Evolutionary conservation across 1,140 invertebrate genomes (phyloP).

Genomic region (Formica selysi): DNA sequence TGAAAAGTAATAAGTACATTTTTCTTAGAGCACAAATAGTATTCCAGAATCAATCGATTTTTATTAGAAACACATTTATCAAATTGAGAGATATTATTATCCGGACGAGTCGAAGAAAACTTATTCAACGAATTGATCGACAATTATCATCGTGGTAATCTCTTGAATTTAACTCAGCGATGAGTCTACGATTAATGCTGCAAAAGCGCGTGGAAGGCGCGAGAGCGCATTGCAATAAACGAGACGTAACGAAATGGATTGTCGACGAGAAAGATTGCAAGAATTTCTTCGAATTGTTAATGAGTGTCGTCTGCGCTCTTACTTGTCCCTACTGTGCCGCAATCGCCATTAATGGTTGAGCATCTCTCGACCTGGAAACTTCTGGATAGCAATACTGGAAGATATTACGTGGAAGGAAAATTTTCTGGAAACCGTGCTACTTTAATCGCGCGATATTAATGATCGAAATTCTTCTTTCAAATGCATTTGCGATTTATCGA

Average conservation of each 20-base stretch:
- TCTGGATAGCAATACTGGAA: background rate
- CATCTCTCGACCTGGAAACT: conserved; percentile 69
- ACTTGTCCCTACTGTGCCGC: conserved; percentile 33
- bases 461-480: conserved; percentile 41
- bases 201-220: background rate
- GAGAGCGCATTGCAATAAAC: conserved; percentile 35
- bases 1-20: background rate
- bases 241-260: conserved; percentile 36
- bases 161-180: conserved; percentile 9
- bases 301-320: conserved; percentile 28
- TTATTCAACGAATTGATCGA: conserved; percentile 12
- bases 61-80: background rate
- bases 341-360: conserved; percentile 69
- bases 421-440: background rate
- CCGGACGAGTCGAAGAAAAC: background rate
- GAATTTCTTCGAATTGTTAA: conserved; percentile 57
- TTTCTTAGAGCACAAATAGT: background rate
- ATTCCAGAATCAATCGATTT: background rate
- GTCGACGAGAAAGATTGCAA: conserved; percentile 46
- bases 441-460: conserved; percentile 64
- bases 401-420: conserved; percentile 47
- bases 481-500: conserved; percentile 28
- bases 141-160: conserved; percentile 9
- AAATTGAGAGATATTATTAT: background rate
- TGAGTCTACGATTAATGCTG: conserved; percentile 5